Percentiles rank a stretch among this genome's conserved stretches.
These are phyloP conservation scores for Mormyrus hasselquistii DNA, from an alignment of 2,797 vertebrate genomes.

Conservation along the genomic window DNA sequence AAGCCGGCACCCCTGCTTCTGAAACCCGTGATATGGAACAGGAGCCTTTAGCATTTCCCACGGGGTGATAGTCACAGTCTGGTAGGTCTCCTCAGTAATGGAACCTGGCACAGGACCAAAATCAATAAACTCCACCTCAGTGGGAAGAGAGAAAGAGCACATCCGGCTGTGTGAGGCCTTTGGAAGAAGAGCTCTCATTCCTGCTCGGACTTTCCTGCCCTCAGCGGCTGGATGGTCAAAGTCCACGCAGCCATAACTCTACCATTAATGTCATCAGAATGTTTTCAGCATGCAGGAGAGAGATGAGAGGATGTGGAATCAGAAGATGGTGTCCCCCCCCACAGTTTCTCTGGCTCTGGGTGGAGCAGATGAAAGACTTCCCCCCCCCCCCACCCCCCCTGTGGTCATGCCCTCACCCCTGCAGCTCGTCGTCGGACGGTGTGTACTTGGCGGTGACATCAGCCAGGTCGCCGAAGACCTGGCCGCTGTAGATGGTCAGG, in stretches of 20 bases:
- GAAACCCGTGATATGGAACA: slow-evolving; percentile 24
- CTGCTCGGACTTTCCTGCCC: neutral
- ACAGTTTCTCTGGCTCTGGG: neutral
- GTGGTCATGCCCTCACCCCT: slow-evolving; percentile 69
- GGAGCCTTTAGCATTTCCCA: slow-evolving; percentile 39
- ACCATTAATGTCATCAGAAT: neutral
- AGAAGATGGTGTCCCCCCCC: neutral
- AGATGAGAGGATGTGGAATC: neutral
- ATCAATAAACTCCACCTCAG: slow-evolving; percentile 31
- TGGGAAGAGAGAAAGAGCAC: neutral
- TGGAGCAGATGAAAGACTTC: neutral
- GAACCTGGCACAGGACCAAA: slow-evolving; percentile 45
- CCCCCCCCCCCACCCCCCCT: neutral
- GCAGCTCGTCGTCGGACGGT: slow-evolving; percentile 88
- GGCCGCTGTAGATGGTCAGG: slow-evolving; percentile 91
- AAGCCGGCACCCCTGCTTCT: slow-evolving; percentile 12
- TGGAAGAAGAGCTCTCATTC: neutral
- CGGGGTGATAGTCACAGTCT: slow-evolving; percentile 51
- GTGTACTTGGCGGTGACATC: slow-evolving; percentile 94
- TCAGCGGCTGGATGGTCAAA: neutral
- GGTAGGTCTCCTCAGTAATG: slow-evolving; percentile 32
- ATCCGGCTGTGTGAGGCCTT: neutral
- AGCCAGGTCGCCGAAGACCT: slow-evolving; percentile 92
- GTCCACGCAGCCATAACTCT: neutral
- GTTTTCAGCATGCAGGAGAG: neutral